A percentile compares a stretch with the other conserved stretches of the same genome.
phyloP scores from a whole-genome alignment of 2,113 vertebrate genomes.

The Albula glossodonta region DNA sequence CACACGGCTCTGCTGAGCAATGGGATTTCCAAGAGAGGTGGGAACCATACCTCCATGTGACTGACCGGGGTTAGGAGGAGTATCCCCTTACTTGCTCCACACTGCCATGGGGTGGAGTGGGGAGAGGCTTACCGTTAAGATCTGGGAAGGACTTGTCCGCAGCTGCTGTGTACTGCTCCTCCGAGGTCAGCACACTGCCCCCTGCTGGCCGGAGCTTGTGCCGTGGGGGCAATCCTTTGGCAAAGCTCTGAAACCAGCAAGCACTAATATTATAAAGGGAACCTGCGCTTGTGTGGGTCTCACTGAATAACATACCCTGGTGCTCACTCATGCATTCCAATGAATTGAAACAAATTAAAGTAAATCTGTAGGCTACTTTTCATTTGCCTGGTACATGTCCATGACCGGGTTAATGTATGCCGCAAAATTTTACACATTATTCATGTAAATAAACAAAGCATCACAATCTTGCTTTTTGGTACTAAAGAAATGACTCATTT shows the following conservation, averaged over 20 bases:
- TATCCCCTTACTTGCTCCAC: background rate
- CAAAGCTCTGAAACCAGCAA: conserved; percentile 60
- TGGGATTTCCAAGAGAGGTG: background rate
- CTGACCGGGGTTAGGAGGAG: too few species aligned
- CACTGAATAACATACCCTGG: background rate
- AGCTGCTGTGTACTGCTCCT: conserved; percentile 76
- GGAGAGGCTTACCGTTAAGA: conserved; percentile 72
- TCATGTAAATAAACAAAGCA: too few species aligned
- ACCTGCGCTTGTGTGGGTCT: background rate
- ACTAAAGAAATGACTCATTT: too few species aligned
- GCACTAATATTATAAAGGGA: background rate
- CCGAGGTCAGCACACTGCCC: conserved; percentile 77
- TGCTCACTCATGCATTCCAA: background rate
- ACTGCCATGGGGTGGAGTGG: background rate
- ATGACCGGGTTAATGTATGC: background rate
- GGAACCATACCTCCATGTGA: background rate
- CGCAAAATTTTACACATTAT: background rate
- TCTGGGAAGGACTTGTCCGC: conserved; percentile 79
- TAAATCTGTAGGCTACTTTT: background rate
- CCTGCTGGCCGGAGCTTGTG: conserved; percentile 73
- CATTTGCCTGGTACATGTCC: background rate
- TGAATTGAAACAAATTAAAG: background rate
- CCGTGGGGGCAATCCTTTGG: conserved; percentile 74
- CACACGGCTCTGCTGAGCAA: background rate
- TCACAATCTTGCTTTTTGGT: too few species aligned